Base-by-base conservation (phyloP, 2,888 invertebrate species). In the Gymnosoma rotundatum region DNA sequence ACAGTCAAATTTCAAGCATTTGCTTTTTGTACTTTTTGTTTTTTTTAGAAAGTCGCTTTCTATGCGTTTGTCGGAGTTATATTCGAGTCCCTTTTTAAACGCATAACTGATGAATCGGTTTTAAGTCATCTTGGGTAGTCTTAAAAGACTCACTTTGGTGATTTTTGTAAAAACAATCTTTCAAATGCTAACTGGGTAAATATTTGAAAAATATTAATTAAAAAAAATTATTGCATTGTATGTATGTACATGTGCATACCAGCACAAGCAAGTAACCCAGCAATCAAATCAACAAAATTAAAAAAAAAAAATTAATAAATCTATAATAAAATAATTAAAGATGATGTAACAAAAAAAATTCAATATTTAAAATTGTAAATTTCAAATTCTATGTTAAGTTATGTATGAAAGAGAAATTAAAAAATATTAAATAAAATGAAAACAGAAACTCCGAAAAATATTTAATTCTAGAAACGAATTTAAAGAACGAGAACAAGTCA, bases 311-410 rank as follows among this genome's bases (percentile, higher is more conserved):
- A 56, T 45, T 18, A 32, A 48, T 18, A 32, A 6, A 56, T 56
- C 1, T 38, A 50, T 76, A 73, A 81, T 70, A 83, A 75, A 72
- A 52, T 67, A 67, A 67, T 12, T n/a, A 54, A 75, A 63, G 42
- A 42, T 42, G 42, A 42, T 42, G 42, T 48, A 48, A 14, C 45
- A 48, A 52, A 56, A 66, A 48, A 69, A 80, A 88, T 87, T 88
- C 89, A 88, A 89, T 90, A 90, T 90, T 86, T 88, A 90, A 90
- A 88, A 89, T 90, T 90, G 89, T 90, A 90, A 86, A 89, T 90
- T 89, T 89, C 88, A 88, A 88, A 90, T 89, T 89, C 88, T 89
- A 87, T 86, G 83, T 85, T 87, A 87, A 87, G 87, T 83, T 86
- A 86, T 87, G 78, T 87, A 86, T 85, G 80, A 85, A 81, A 78